These are phyloP conservation scores for Pemphredon lugubris DNA, from an alignment of 2,888 invertebrate genomes.

Conservation along the genomic window DNA sequence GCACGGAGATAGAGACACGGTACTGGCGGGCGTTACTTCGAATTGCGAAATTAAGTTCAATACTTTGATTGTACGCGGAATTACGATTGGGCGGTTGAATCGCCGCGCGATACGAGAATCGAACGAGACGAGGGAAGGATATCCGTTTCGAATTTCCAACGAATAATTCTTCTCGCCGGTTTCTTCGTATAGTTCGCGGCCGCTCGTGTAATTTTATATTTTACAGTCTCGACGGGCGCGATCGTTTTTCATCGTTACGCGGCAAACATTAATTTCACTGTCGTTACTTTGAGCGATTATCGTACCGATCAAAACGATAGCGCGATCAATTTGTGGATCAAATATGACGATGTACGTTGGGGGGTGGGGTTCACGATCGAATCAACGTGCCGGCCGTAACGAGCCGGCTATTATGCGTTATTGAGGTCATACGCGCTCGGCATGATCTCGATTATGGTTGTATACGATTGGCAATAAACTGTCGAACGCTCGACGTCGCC, in stretches of 20 bases:
- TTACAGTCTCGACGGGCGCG: neutral
- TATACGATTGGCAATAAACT: slow-evolving; percentile 44
- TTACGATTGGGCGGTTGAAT: no score
- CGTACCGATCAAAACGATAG: neutral
- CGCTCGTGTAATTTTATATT: no score
- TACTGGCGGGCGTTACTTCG: slow-evolving; percentile 6
- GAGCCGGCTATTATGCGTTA: slow-evolving; percentile 48
- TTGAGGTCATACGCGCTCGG: slow-evolving; percentile 40
- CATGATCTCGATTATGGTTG: slow-evolving; percentile 46
- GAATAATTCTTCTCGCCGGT: no score
- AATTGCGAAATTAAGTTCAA: slow-evolving; percentile 24
- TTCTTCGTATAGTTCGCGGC: no score
- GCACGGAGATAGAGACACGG: slow-evolving; percentile 14
- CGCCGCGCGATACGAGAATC: no score
- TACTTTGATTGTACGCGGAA: neutral
- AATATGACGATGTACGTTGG: slow-evolving; percentile 30
- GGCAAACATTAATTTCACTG: neutral
- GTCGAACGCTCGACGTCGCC: slow-evolving; percentile 4
- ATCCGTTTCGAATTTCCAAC: no score
- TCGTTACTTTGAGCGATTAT: slow-evolving; percentile 1
- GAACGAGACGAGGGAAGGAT: no score
- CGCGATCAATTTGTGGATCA: neutral
- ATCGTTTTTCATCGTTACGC: no score
- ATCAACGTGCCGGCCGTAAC: slow-evolving; percentile 56
- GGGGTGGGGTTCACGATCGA: slow-evolving; percentile 20